A percentile compares a stretch with the other conserved stretches of the same genome.
Evolutionary conservation across 2,888 invertebrate species (phyloP).

Genomic region (Caenorhabditis sp.): DNA sequence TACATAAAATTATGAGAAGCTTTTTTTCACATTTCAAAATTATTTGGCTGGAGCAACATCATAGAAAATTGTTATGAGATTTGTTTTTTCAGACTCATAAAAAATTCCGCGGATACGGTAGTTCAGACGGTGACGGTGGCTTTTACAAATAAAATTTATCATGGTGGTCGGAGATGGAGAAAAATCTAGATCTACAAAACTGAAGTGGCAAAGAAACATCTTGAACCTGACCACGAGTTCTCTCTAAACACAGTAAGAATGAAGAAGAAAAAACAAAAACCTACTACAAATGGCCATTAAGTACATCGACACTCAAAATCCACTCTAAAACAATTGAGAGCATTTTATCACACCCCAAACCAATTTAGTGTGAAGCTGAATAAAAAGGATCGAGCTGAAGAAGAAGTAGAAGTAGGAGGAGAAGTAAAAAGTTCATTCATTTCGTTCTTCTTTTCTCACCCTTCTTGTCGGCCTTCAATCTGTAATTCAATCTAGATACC

Average conservation of each 20-base stretch:
- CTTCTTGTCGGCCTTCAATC: background rate
- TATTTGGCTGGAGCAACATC: too few species aligned
- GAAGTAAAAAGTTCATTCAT: too few species aligned
- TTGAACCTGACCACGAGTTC: background rate
- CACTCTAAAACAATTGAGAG: constrained; percentile 1
- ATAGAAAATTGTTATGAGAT: too few species aligned
- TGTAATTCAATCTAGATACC: background rate
- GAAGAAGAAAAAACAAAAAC: background rate
- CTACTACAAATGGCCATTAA: background rate
- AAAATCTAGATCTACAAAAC: too few species aligned
- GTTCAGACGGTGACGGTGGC: too few species aligned
- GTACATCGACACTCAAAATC: background rate
- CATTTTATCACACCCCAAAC: background rate
- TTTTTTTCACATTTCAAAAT: too few species aligned
- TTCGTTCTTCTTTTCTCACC: background rate
- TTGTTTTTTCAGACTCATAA: too few species aligned
- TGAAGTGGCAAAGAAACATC: too few species aligned
- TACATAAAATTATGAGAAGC: too few species aligned
- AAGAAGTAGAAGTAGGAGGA: background rate
- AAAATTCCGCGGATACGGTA: too few species aligned
- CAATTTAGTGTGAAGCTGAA: background rate
- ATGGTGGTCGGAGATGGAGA: too few species aligned
- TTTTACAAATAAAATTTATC: too few species aligned
- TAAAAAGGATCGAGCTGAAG: background rate
- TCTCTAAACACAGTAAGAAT: background rate